phyloP scores from a whole-genome alignment of 2,888 invertebrate species.

The Stictocephala bisonia region DNA sequence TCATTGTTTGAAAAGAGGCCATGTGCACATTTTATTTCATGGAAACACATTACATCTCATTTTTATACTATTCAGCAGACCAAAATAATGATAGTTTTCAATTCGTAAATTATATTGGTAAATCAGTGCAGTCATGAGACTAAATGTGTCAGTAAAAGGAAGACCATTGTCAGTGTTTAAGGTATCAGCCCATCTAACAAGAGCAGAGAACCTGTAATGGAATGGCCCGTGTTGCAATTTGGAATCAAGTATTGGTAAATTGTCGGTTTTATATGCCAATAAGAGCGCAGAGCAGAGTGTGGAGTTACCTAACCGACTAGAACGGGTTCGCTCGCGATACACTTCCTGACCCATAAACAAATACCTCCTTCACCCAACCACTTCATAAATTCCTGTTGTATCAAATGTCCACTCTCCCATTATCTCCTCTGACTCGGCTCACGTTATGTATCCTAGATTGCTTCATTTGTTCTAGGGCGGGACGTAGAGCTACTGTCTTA shows the following conservation, averaged over 20 bases:
- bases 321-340: conserved; percentile 21
- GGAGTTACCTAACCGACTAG: conserved; percentile 24
- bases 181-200: not conserved
- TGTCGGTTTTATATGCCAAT: conserved; percentile 34
- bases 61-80: no score
- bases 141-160: not conserved
- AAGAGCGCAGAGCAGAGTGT: conserved; percentile 1
- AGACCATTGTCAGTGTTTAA: not conserved
- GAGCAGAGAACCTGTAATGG: not conserved
- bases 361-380: conserved; percentile 18
- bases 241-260: conserved; percentile 18
- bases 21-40: no score
- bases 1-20: no score
- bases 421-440: not conserved
- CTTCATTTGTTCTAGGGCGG: not conserved
- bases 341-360: conserved; percentile 41
- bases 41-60: no score
- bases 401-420: conserved; percentile 34
- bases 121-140: no score
- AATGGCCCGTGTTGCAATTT: not conserved
- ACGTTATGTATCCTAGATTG: not conserved
- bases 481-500: no score
- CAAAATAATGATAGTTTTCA: no score
- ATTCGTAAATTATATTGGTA: no score
- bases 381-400: conserved; percentile 34